Evolutionary conservation across 2,888 invertebrate genomes (phyloP).

Genomic region (Oxyscelio sp.): DNA sequence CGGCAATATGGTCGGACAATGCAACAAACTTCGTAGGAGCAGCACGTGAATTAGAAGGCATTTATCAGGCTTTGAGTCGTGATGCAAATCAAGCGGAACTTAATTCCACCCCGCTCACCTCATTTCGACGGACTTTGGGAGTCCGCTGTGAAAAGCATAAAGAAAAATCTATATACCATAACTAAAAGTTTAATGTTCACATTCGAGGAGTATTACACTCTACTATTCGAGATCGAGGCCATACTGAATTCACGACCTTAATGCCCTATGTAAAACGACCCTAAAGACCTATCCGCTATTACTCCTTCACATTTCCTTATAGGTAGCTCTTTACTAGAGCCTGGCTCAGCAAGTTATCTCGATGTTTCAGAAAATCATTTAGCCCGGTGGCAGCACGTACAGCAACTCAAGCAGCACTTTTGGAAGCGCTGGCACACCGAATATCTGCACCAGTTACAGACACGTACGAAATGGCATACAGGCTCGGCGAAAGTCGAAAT

Average conservation of each 20-base stretch:
- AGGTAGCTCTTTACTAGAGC: not conserved
- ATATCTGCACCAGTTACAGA: not conserved
- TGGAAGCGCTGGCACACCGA: not conserved
- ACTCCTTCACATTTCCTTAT: not conserved
- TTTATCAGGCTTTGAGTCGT: not conserved
- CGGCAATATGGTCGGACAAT: not conserved
- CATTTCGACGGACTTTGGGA: not conserved
- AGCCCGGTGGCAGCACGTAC: not conserved
- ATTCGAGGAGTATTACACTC: not conserved
- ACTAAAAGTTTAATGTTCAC: not conserved
- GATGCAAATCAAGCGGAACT: constrained; percentile 24
- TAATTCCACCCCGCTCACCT: not conserved
- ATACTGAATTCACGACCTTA: not conserved
- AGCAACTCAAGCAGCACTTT: not conserved
- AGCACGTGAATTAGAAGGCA: not conserved
- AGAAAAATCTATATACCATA: not conserved
- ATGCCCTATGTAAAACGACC: not conserved
- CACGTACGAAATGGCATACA: not conserved
- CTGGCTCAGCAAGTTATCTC: not conserved
- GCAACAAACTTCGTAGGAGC: not conserved
- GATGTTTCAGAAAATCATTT: not conserved
- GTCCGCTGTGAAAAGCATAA: not conserved
- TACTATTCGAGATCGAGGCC: too few species aligned
- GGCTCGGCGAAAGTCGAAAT: not conserved
- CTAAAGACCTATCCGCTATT: too few species aligned